A percentile compares a stretch with the other conserved stretches of the same genome.
Conservation (phyloP, 2,888 invertebrate genomes). For the Ennomos erosarius region DNA sequence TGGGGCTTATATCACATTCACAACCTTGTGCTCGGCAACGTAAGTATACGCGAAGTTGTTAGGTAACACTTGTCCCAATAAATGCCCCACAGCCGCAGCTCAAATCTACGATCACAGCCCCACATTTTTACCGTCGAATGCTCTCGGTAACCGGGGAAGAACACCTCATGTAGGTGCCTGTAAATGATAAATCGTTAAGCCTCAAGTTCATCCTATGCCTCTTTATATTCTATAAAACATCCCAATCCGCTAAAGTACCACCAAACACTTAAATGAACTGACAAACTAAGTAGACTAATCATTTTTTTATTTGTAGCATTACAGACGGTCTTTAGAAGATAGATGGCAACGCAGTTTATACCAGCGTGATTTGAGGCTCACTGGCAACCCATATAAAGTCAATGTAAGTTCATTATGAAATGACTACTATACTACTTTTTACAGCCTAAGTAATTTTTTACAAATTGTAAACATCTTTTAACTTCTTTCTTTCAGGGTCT, state of each 20-base stretch:
- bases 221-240: too few relatives aligned
- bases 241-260: too few relatives aligned
- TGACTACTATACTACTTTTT: too few relatives aligned
- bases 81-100: conserved; percentile 15
- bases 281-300: not conserved
- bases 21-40: conserved; percentile 86
- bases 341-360: conserved; percentile 84
- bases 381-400: conserved; percentile 86
- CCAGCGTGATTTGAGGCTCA: conserved; percentile 86
- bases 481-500: conserved; percentile 84
- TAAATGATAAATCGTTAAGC: too few relatives aligned
- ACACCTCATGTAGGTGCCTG: too few relatives aligned
- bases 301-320: conserved; percentile 73
- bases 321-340: conserved; percentile 80
- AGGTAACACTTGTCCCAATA: conserved; percentile 59
- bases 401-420: conserved; percentile 70
- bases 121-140: not conserved
- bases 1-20: conserved; percentile 86
- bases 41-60: conserved; percentile 81
- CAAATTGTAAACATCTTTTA: conserved; percentile 4
- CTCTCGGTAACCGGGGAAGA: too few relatives aligned
- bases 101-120: conserved; percentile 17
- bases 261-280: too few relatives aligned
- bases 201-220: too few relatives aligned
- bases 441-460: too few relatives aligned